Base-by-base conservation (phyloP, 1,140 invertebrate species). In the Ooceraea biroi region DNA sequence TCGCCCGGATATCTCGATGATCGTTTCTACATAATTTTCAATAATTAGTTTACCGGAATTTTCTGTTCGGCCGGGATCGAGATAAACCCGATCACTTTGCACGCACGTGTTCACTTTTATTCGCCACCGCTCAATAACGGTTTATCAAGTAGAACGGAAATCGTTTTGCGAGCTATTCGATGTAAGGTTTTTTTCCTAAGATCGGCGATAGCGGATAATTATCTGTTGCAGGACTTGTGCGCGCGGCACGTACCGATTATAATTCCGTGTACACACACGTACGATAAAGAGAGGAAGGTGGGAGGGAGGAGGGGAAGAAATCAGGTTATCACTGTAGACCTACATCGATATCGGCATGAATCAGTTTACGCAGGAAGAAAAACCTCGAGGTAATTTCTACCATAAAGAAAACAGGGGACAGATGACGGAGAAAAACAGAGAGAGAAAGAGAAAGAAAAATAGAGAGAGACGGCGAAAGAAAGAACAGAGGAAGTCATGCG, bases 401-500 rank as follows among this genome's bases (percentile, higher is more conserved):
- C 36, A 10, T 46, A 61, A 14, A 41, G 11, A 61, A 19, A 61
- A 55, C 11, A 25, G 19, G 19, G 52, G 55, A 11, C 12, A 25
- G 30, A 14, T 2, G 27, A 58, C 17, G 25, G 17, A 46, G 11
- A 55, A 17, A 12, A 36, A 57, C 22, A 44, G 1, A 25, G 58
- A 74, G 36, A 52, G 12, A 83, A 58, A 27, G 19, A 63, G 55
- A 11, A n/a, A 27, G 36, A 14, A 14, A 10, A 19, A 58, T 17
- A 41, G 25, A 46, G 11, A 55, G 22, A 12, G 48, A 57, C 22
- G 25, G 1, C n/a, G 58, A 74, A 22, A 52, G 12, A 83, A 58
- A 83, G 52, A 55, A 7, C 60, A n/a, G 77, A 83, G 84, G 83
- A 90, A 82, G 85, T 73, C 25, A 22, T 27, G 82, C 55, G 66